phyloP scores from a whole-genome alignment of 2,113 vertebrate genomes.

The Tonatia bakeri region DNA sequence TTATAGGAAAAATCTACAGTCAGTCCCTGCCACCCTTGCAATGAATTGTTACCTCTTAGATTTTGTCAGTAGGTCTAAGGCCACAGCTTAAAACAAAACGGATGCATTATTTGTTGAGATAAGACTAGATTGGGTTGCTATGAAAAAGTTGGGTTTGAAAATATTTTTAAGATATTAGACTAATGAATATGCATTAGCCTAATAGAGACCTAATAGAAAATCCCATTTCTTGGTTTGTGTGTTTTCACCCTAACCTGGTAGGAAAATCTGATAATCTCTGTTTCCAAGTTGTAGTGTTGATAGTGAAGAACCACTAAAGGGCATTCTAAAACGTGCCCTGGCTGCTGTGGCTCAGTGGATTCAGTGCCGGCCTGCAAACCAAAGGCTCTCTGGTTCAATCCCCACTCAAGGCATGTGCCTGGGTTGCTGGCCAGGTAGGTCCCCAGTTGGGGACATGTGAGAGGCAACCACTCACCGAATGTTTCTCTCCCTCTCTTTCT shows the following conservation, averaged over 20 bases:
- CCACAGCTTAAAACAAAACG: background rate
- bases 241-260: background rate
- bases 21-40: background rate
- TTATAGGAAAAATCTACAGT: background rate
- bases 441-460: no score
- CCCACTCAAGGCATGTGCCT: no score
- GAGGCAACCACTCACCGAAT: no score
- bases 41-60: background rate
- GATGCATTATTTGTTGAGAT: background rate
- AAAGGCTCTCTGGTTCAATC: no score
- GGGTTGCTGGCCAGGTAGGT: no score
- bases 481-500: no score
- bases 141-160: slow-evolving; percentile 1
- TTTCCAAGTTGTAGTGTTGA: background rate
- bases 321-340: background rate
- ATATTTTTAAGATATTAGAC: background rate
- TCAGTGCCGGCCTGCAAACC: no score
- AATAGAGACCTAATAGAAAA: slow-evolving; percentile 17
- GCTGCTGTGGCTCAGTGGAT: no score
- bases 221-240: slow-evolving; percentile 13
- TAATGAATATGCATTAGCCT: background rate
- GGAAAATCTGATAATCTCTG: background rate
- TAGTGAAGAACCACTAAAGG: background rate
- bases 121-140: background rate
- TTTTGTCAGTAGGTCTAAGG: background rate